phyloP scores from a whole-genome alignment of 2,113 vertebrate species.

The Syngnathus typhle region DNA sequence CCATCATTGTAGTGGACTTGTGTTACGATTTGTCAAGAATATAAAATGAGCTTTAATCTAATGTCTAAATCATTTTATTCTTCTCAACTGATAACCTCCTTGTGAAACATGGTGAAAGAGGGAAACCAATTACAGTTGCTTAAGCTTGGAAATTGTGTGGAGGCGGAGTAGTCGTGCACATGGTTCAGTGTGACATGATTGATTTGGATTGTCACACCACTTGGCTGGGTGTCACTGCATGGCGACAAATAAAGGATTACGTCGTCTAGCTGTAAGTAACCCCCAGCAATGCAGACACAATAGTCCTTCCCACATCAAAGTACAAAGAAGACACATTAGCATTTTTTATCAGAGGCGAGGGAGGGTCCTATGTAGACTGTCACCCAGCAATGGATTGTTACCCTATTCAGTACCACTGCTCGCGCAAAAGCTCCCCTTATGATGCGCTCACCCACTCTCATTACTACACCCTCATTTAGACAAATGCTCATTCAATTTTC shows the following conservation, averaged over 20 bases:
- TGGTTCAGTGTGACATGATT: constrained; percentile 63
- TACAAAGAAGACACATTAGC: constrained; percentile 77
- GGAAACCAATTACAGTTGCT: constrained; percentile 62
- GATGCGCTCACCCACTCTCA: constrained; percentile 29
- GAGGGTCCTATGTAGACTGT: constrained; percentile 59
- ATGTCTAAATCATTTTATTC: not conserved
- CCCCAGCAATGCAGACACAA: constrained; percentile 55
- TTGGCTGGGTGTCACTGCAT: constrained; percentile 61
- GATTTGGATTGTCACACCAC: constrained; percentile 64
- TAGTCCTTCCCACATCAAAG: constrained; percentile 89
- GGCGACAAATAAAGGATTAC: constrained; percentile 64
- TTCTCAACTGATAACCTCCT: constrained; percentile 27
- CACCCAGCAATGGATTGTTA: constrained; percentile 67
- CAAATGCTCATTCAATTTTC: not conserved
- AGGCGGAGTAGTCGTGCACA: constrained; percentile 27
- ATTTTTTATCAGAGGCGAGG: constrained; percentile 86
- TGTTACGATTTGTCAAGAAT: not conserved
- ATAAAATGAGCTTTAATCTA: not conserved
- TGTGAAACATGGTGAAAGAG: constrained; percentile 42
- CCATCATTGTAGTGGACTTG: not conserved
- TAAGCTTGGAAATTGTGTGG: constrained; percentile 48
- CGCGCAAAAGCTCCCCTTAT: constrained; percentile 19
- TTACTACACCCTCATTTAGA: constrained; percentile 10
- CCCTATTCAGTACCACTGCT: constrained; percentile 65
- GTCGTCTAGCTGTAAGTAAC: constrained; percentile 46